Base-by-base conservation (phyloP, 2,888 invertebrate genomes). In the Anagyrus pseudococci region DNA sequence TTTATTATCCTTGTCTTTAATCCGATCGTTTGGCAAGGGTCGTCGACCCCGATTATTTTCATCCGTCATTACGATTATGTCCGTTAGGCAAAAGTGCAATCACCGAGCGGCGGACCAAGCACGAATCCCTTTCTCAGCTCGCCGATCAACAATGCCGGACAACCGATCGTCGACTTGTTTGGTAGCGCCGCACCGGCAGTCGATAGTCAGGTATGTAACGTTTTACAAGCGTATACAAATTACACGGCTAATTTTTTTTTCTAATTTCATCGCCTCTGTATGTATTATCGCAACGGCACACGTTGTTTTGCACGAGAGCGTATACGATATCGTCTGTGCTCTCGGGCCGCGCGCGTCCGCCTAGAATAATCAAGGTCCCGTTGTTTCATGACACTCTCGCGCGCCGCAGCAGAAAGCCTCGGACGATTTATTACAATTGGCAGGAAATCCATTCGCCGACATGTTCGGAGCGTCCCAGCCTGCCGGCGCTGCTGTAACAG, bases 401-500 rank as follows among this genome's bases (percentile, higher is more conserved):
- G n/a, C n/a, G n/a, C n/a, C n/a, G n/a, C n/a, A 76, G 40, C 77
- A 80, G 66, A 93, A 89, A 82, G 92, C 95, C 22, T 94, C 94
- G 15, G 96, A 96, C 75, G 94, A 96, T 82, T 84, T 96, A 69
- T 85, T 96, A 58, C 91, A 94, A 74, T 84, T 96, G 69, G 79
- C 79, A 25, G 92, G 92, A 47, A 96, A 96, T 84, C 96, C 96
- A 10, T 97, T 96, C 79, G 91, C 93, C 40, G 92, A 93, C 75
- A 91, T 91, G 88, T 91, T 91, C 77, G 86, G 87, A 40, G 85
- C 85, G 46, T 70, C 75, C 8, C 79, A 75, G 61, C 65, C 74
- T 7, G 54, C 49, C 10, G 68, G n/a, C n/a, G 33, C 33, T 10
- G 33, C 33, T 4, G 29, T 29, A 29, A 4, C 68, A n/a, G 70